Percentiles rank a stretch among this genome's conserved stretches.
These are phyloP conservation scores for Labeo calbasu DNA, from an alignment of 2,797 vertebrate species.

Conservation along the genomic window DNA sequence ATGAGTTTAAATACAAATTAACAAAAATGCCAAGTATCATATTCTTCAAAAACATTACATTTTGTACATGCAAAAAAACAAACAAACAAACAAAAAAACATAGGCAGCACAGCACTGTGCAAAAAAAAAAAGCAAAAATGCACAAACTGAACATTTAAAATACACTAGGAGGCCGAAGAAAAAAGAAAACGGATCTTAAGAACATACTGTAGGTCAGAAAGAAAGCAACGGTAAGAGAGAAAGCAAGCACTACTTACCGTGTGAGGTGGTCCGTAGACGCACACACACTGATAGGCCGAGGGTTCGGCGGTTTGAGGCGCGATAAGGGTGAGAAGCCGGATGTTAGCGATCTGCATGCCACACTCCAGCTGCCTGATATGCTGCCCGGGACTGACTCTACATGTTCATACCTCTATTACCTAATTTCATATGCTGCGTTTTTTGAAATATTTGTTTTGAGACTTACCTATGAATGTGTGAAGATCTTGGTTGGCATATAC, in stretches of 20 bases:
- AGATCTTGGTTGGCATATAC: background rate
- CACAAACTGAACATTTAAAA: constrained; percentile 30
- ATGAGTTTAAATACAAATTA: constrained; percentile 43
- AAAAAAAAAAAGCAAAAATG: constrained; percentile 31
- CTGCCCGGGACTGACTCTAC: constrained; percentile 61
- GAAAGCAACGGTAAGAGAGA: constrained; percentile 73
- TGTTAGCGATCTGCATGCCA: constrained; percentile 97
- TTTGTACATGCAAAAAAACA: constrained; percentile 51
- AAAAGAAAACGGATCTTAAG: constrained; percentile 56
- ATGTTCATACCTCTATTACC: background rate
- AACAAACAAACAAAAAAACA: constrained; percentile 40
- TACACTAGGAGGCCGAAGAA: constrained; percentile 48
- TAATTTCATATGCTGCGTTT: background rate
- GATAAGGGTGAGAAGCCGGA: constrained; percentile 93
- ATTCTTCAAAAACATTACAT: constrained; percentile 72
- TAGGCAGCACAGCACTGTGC: constrained; percentile 37
- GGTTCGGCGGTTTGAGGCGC: constrained; percentile 88
- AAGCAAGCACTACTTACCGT: constrained; percentile 92
- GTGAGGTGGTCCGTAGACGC: constrained; percentile 76
- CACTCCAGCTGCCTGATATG: constrained; percentile 66
- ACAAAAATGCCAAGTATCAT: constrained; percentile 54
- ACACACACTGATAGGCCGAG: constrained; percentile 85
- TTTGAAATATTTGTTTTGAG: background rate
- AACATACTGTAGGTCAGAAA: constrained; percentile 55
- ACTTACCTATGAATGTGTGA: constrained; percentile 25